Base-by-base conservation (phyloP, 1,140 invertebrate species). In the Octopus bimaculoides region DNA sequence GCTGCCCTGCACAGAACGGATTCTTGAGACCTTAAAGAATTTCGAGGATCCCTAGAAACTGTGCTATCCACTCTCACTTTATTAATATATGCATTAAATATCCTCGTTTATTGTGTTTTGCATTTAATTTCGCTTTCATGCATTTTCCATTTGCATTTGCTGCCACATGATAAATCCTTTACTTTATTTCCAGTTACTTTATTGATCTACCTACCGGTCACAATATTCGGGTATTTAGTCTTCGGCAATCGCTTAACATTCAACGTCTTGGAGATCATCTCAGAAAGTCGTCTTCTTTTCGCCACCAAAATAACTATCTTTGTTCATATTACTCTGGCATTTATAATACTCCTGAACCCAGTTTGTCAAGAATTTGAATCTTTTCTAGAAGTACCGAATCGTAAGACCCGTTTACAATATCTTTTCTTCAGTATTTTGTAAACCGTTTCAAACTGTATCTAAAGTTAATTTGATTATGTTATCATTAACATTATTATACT, bases 291-390 rank as follows among this genome's bases (percentile, higher is more conserved):
- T 4, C 81, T 84, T 78, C 74, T 83, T 52, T 79, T 79, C 54
- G 80, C 86, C 5, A 85, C 90, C 10, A 82, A 89, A 78, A 80
- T 90, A 4, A 80, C 90, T 14, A 89, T 91, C 74, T 88, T 89
- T 5, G 54, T 86, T 54, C 90, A 91, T 83, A 86, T 91, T 5
- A 77, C 91, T 56, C 82, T 89, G 5, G 89, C 87, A 9, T 87
- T 90, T 55, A 85, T 89, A 17, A 91, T 91, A 41, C 86, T 91
- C 14, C 83, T 91, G 52, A 92, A 91, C 79, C 91, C 91, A 12
- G 82, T 91, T 52, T 89, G 89, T 82, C 91, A 91, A 81, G 93
- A 94, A 84, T 86, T 94, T 61, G 95, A 95, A 89, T 92, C 94
- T 82, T 88, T 93, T 0, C 91, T 94, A 77, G 90, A 91, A 61